Conservation (phyloP, 2,797 vertebrate species). For the Sebastiscus tertius region DNA sequence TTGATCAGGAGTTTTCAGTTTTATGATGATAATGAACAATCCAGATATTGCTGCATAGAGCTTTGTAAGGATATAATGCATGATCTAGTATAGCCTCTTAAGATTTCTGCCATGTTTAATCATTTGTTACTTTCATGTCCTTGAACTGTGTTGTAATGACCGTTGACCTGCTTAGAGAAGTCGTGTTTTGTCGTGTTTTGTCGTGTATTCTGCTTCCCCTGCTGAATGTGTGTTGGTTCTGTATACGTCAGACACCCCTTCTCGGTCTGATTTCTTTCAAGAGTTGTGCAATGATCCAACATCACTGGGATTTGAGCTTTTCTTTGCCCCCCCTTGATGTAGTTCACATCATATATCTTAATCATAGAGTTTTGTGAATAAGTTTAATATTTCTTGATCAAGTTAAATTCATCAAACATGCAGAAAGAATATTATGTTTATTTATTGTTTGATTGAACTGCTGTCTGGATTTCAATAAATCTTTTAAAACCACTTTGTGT, state of each 20-base stretch:
- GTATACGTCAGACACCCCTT: background rate
- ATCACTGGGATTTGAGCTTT: constrained; percentile 1
- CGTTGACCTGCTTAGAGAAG: background rate
- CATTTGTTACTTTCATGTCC: background rate
- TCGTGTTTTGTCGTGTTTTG: background rate
- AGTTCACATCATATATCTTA: background rate
- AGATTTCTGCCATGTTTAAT: background rate
- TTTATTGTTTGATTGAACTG: constrained; percentile 47
- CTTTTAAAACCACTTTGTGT: background rate
- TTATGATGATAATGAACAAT: background rate
- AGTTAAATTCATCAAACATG: background rate
- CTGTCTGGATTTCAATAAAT: constrained; percentile 57
- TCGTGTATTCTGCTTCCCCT: background rate
- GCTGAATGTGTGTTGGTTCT: background rate
- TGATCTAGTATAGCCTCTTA: background rate
- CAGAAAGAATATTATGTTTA: constrained; percentile 33
- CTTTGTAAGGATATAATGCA: background rate
- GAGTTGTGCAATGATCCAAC: background rate
- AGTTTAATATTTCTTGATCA: background rate
- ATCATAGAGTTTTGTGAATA: background rate
- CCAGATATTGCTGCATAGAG: background rate
- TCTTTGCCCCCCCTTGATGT: background rate
- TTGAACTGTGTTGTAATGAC: background rate
- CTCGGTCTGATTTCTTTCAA: background rate
- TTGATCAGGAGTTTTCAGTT: background rate